phyloP scores from a whole-genome alignment of 2,888 invertebrate genomes.

The Hecatera dysodea region DNA sequence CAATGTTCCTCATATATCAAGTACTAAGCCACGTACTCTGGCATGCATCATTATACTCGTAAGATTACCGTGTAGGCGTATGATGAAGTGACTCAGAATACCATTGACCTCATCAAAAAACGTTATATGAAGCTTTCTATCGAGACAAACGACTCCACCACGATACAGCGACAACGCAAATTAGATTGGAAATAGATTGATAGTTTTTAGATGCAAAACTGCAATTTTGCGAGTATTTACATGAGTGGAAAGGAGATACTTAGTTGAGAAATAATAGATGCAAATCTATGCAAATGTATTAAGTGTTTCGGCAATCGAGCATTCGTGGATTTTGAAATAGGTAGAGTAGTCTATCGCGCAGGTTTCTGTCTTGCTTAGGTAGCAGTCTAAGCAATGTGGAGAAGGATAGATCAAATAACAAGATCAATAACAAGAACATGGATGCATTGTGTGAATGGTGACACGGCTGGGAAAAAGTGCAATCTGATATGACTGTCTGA shows the following conservation, averaged over 20 bases:
- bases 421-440: too few relatives aligned
- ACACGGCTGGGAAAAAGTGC: neutral
- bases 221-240: constrained; percentile 26
- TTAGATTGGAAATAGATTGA: constrained; percentile 45
- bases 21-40: constrained; percentile 30
- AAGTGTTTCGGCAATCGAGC: constrained; percentile 30
- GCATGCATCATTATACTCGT: constrained; percentile 47
- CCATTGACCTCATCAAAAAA: constrained; percentile 65
- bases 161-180: constrained; percentile 51
- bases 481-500: too few relatives aligned
- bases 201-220: constrained; percentile 46
- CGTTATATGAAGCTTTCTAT: constrained; percentile 58
- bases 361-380: neutral
- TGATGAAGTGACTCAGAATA: constrained; percentile 58
- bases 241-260: constrained; percentile 36
- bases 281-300: constrained; percentile 48
- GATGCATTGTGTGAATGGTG: neutral
- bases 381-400: neutral
- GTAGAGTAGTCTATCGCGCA: constrained; percentile 1
- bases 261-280: constrained; percentile 40
- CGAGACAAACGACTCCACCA: constrained; percentile 45
- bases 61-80: constrained; percentile 58
- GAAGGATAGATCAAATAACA: too few relatives aligned
- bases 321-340: constrained; percentile 44
- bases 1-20: constrained; percentile 8